Conservation (phyloP, 2,797 vertebrate genomes). For the Poecilia gillii region DNA sequence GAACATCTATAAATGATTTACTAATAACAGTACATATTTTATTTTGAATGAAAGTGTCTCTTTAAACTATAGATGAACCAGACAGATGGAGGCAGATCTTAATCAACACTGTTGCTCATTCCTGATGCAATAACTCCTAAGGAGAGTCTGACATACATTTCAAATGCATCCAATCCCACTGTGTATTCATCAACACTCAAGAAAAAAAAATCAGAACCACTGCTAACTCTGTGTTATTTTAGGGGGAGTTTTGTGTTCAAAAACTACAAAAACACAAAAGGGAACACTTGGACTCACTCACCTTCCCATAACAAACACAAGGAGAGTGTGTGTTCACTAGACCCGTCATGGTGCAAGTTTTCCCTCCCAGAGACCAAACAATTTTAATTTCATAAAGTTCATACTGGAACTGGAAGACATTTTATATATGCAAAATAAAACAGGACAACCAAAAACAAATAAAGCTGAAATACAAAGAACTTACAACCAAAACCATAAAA, state of each 20-base stretch:
- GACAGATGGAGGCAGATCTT: slow-evolving; percentile 22
- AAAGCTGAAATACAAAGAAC: too few species aligned
- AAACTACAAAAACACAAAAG: slow-evolving; percentile 12
- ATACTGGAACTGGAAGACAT: too few species aligned
- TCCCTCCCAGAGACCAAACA: too few species aligned
- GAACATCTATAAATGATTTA: background rate
- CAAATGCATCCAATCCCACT: slow-evolving; percentile 16
- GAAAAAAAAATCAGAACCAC: background rate
- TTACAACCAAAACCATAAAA: too few species aligned
- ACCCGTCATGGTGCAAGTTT: too few species aligned
- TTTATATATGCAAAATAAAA: too few species aligned
- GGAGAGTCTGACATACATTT: slow-evolving; percentile 10
- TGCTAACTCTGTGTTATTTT: slow-evolving; percentile 13
- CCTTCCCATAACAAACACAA: slow-evolving; percentile 2
- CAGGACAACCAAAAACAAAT: too few species aligned
- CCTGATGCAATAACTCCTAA: slow-evolving; percentile 28
- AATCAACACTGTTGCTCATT: background rate
- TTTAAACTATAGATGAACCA: too few species aligned
- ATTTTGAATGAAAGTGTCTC: background rate
- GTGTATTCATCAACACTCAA: slow-evolving; percentile 1
- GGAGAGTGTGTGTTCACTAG: background rate
- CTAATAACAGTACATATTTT: background rate
- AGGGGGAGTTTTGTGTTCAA: background rate
- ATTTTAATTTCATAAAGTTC: too few species aligned
- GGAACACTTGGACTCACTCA: background rate